Evolutionary conservation across 2,113 vertebrate genomes (phyloP).

Genomic region (Felis catus): F.catus_Fca126_mat1.0 CM031424.1:46203001-46203500

Average conservation of each 20-base stretch:
- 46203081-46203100: neutral
- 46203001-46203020: neutral
- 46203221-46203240: neutral
- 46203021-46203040: neutral
- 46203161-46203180: neutral
- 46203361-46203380: neutral
- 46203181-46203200: neutral
- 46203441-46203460: neutral
- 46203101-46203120: neutral
- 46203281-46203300: neutral
- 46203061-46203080: neutral
- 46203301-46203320: neutral
- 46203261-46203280: neutral
- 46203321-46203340: neutral
- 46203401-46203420: neutral
- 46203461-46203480: neutral
- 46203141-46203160: neutral
- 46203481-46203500: neutral
- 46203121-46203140: slow-evolving; percentile 10
- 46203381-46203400: neutral
- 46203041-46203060: accelerated
- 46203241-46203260: neutral
- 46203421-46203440: neutral
- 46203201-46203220: neutral
- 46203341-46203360: neutral